Base-by-base conservation (phyloP, 1,140 invertebrate genomes). In the Pseudobourletiella spinata region DNA sequence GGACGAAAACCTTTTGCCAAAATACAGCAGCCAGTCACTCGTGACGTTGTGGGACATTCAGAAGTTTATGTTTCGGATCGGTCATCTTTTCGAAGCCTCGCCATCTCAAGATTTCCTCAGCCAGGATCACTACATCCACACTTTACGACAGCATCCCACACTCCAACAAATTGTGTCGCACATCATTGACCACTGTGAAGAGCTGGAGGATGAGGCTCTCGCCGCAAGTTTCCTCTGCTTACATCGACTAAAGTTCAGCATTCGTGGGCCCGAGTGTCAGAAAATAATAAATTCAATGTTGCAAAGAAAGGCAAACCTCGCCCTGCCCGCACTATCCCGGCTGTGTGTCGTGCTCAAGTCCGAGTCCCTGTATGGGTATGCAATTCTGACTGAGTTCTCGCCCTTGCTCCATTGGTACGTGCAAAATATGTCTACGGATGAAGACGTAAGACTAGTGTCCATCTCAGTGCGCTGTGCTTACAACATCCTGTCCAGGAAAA, bases 31-130 rank as follows among this genome's bases (percentile, higher is more conserved):
- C 59, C 68, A 71, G 65, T 66, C 70, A 26, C 44, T 71, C 39
- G 64, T 61, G 11, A 59, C 66, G 2, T n/a, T 71, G 16, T 71
- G 63, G 63, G 61, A 70, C 44, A 20, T 71, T 1, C 66, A 70
- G 50, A 71, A 71, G 35, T 42, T 64, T 15, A 57, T 68, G 15
- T 65, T 63, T 42, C 51, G 61, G 22, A 44, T 65, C 18, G 35
- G 56, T 2, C 15, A 56, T 1, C 29, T 57, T 1, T 68, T 68
- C 30, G 60, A 63, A 46, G 43, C n/a, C 3, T 22, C 24, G 43
- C 4, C 43, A 20, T 20, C 43, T 8, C 24, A 20, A 46, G n/a
- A 8, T 4, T 46, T 11, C 43, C 3, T 46, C 35, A 39, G 35
- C 35, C 11, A 39, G n/a, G n/a, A n/a, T n/a, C n/a, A n/a, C n/a